A percentile compares a stretch with the other conserved stretches of the same genome.
These are phyloP conservation scores for Pyrrhia umbra DNA, from an alignment of 2,888 invertebrate species.

Conservation along the genomic window DNA sequence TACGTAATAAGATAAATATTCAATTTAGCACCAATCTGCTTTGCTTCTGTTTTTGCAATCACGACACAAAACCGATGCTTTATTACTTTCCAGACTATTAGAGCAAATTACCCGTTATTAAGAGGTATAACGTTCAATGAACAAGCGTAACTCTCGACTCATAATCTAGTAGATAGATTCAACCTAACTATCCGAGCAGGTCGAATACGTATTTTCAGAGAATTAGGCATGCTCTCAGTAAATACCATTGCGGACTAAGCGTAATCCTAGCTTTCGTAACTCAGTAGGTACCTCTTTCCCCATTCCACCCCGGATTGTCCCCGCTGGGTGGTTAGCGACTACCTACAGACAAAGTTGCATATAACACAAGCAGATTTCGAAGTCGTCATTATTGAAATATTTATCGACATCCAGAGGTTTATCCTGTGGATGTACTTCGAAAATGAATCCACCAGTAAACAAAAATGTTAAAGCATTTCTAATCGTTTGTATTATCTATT, in stretches of 20 bases:
- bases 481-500: background rate
- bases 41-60: slow-evolving; percentile 13
- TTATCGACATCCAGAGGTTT: slow-evolving; percentile 2
- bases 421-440: background rate
- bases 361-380: slow-evolving; percentile 10
- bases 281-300: background rate
- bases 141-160: slow-evolving; percentile 2
- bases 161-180: slow-evolving; percentile 2
- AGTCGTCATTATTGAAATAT: slow-evolving; percentile 6
- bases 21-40: background rate
- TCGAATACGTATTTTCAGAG: slow-evolving; percentile 7
- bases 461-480: background rate
- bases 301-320: background rate
- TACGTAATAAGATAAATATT: slow-evolving; percentile 1
- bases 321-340: background rate
- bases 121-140: background rate
- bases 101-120: slow-evolving; percentile 18
- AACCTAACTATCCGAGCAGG: slow-evolving; percentile 3
- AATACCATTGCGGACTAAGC: slow-evolving; percentile 24
- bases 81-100: slow-evolving; percentile 1
- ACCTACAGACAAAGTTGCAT: slow-evolving; percentile 25
- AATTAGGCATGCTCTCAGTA: slow-evolving; percentile 36
- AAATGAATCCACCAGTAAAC: too few species aligned
- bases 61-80: slow-evolving; percentile 1
- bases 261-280: slow-evolving; percentile 44